A percentile compares a stretch with the other conserved stretches of the same genome.
These are phyloP conservation scores for Rhopalosiphum maidis DNA, from an alignment of 1,140 invertebrate species.

Conservation along the genomic window DNA sequence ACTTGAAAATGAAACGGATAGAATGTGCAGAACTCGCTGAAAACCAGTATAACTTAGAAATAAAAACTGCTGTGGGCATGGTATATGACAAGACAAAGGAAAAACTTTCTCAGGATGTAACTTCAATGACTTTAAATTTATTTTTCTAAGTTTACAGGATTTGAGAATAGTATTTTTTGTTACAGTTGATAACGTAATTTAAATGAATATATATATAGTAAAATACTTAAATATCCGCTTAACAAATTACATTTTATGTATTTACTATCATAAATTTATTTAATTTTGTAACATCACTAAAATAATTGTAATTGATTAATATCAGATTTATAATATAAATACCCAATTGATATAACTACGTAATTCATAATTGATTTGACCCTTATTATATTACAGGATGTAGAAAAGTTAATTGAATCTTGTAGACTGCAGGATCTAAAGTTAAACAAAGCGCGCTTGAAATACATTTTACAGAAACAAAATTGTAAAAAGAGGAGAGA, in stretches of 20 bases:
- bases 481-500: background rate
- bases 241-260: too few species aligned
- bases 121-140: background rate
- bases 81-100: background rate
- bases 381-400: background rate
- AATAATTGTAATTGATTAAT: background rate
- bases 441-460: background rate
- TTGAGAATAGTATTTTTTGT: background rate
- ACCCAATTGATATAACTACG: too few species aligned
- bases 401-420: background rate
- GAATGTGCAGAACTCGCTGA: background rate
- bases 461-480: background rate
- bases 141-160: background rate
- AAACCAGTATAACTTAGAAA: conserved; percentile 6
- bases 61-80: background rate
- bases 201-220: too few species aligned
- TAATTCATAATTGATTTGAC: background rate
- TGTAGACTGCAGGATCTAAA: background rate
- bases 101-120: background rate
- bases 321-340: too few species aligned
- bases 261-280: too few species aligned
- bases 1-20: background rate
- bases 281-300: too few species aligned
- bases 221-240: too few species aligned
- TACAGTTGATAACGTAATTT: too few species aligned